These are phyloP conservation scores for Orthosia gothica DNA, from an alignment of 2,888 invertebrate genomes.

Conservation along the genomic window DNA sequence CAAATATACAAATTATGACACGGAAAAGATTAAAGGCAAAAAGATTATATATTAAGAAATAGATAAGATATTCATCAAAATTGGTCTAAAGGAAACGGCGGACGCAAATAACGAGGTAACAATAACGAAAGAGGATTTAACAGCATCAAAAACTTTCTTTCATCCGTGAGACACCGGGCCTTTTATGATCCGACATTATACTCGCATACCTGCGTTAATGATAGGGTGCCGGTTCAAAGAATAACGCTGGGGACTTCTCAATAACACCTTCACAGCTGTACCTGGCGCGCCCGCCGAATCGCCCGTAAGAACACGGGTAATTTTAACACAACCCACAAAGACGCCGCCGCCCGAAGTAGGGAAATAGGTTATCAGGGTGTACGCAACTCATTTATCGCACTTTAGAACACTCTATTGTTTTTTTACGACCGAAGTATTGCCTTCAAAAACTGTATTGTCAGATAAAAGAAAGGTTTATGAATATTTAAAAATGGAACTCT, in stretches of 20 bases:
- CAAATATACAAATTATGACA: constrained; percentile 45
- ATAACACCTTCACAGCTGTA: constrained; percentile 82
- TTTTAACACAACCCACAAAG: constrained; percentile 74
- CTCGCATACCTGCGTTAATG: constrained; percentile 86
- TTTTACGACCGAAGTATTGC: constrained; percentile 65
- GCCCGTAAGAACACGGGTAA: constrained; percentile 66
- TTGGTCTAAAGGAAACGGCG: constrained; percentile 51
- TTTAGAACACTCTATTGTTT: constrained; percentile 77
- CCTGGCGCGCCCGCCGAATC: constrained; percentile 58
- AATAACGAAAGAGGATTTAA: constrained; percentile 71
- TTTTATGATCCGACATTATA: constrained; percentile 74
- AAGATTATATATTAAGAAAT: constrained; percentile 58
- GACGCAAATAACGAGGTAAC: constrained; percentile 65
- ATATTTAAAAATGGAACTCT: constrained; percentile 48
- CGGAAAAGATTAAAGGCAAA: constrained; percentile 29
- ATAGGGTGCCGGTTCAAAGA: constrained; percentile 81
- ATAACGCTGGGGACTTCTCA: constrained; percentile 76
- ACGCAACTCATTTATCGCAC: constrained; percentile 71
- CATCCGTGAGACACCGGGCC: constrained; percentile 76
- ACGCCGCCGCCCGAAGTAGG: constrained; percentile 74
- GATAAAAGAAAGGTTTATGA: constrained; percentile 48
- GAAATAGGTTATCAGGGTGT: constrained; percentile 79
- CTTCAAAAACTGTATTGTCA: constrained; percentile 45
- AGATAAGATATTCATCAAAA: constrained; percentile 62
- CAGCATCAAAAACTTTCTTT: constrained; percentile 79